Evolutionary conservation across 2,888 invertebrate species (phyloP), one percentile per base, ranked within the genome.

Genomic region (Meliscaeva auricollis): DNA sequence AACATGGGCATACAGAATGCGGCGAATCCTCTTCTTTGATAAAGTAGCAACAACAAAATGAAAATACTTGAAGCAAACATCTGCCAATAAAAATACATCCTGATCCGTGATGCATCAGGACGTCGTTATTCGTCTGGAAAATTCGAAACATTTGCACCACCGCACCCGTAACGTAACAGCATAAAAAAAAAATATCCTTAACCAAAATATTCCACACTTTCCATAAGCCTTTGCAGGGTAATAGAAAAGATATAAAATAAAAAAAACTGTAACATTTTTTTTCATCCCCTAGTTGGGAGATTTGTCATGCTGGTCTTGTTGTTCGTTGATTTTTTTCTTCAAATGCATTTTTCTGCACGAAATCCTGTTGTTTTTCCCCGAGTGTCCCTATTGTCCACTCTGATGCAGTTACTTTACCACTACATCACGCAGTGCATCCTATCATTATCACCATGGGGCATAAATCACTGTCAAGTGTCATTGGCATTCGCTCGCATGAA

Each of bases 401-500:
- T 26, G 26, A 9, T 30, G 26, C 30, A 26, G 44, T 15, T 44
- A 48, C 48, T 35, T 64, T 32, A 7, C 48, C 35, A 15, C 50
- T 50, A 60, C 30, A 48, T 56, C 54, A 66, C 54, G 87, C 81
- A n/a, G n/a, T n/a, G 88, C 82, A 88, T 88, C 90, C 90, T 90
- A 90, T 91, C 90, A 91, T 88, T 90, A 89, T 87, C 88, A 89
- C 88, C 88, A 88, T 89, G 88, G 89, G 87, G 87, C 89, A 91
- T 91, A 91, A 91, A 91, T 91, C 92, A 91, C 91, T 91, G 92
- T 91, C 91, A 91, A 90, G 90, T 90, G 91, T 90, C 91, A 91
- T 90, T 91, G 90, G 90, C 90, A 89, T 87, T 74, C 66, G 70
- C 50, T 73, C 52, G 68, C 50, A 64, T 41, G 52, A 48, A n/a